These are phyloP conservation scores for Ophraella communa DNA, from an alignment of 2,888 invertebrate genomes.

Conservation along the genomic window DNA sequence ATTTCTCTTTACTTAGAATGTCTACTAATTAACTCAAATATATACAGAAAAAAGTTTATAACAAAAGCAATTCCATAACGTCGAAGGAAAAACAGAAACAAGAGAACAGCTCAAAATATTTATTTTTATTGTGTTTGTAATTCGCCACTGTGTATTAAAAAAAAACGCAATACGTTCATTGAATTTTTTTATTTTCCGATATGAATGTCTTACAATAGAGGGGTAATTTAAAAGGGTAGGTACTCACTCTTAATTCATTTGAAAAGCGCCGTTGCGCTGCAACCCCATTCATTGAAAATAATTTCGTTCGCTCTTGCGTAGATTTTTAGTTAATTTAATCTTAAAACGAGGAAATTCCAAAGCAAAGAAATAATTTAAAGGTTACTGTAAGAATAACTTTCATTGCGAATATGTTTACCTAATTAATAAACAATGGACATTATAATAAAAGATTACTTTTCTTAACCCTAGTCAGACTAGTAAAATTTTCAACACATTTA, in stretches of 20 bases:
- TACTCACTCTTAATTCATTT: slow-evolving; percentile 34
- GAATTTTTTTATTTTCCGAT: slow-evolving; percentile 34
- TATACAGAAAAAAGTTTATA: slow-evolving; percentile 41
- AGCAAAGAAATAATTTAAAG: not conserved
- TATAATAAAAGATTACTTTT: too few relatives aligned
- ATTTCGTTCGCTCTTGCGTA: slow-evolving; percentile 17
- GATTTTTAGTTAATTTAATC: slow-evolving; percentile 15
- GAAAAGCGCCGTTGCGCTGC: slow-evolving; percentile 24
- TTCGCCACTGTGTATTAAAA: slow-evolving; percentile 33
- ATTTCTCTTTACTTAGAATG: slow-evolving; percentile 40
- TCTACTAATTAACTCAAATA: slow-evolving; percentile 48
- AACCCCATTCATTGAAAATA: slow-evolving; percentile 19
- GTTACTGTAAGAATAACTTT: too few relatives aligned
- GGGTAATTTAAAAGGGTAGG: slow-evolving; percentile 30
- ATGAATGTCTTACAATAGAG: slow-evolving; percentile 32
- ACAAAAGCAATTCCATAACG: slow-evolving; percentile 38
- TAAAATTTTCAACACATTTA: too few relatives aligned
- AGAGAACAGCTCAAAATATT: slow-evolving; percentile 35
- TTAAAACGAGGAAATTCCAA: slow-evolving; percentile 1
- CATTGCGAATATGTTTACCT: too few relatives aligned
- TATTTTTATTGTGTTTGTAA: slow-evolving; percentile 39
- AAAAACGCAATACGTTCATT: slow-evolving; percentile 35
- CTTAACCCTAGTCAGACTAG: too few relatives aligned
- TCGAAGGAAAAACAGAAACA: slow-evolving; percentile 36
- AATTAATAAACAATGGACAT: too few relatives aligned